Percentiles rank a stretch among this genome's conserved stretches.
phyloP scores from a whole-genome alignment of 2,888 invertebrate species.

The Andricus quercusramuli region DNA sequence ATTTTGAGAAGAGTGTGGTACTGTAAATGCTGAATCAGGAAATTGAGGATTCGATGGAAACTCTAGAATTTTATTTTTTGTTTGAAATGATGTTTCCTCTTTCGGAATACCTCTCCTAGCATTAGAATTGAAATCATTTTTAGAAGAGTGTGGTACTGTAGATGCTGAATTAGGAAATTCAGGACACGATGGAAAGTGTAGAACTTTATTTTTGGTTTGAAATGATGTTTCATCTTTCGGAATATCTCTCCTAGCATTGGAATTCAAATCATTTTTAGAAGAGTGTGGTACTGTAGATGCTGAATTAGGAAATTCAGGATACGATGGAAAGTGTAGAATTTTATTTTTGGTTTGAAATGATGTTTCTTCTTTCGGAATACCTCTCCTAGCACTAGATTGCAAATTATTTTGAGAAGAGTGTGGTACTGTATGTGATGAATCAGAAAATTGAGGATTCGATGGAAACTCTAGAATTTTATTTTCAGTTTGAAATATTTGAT shows the following conservation, averaged over 20 bases:
- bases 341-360: background rate
- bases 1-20: background rate
- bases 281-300: background rate
- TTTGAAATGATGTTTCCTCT: background rate
- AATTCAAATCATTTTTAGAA: background rate
- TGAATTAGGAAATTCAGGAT: background rate
- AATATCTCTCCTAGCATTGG: background rate
- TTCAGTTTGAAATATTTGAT: background rate
- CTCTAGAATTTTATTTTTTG: background rate
- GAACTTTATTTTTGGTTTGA: background rate
- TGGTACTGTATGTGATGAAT: background rate
- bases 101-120: too few species aligned
- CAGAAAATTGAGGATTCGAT: background rate
- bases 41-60: constrained; percentile 2
- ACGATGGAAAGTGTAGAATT: background rate
- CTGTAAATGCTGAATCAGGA: background rate
- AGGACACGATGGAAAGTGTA: background rate
- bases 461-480: background rate
- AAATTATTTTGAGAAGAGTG: background rate
- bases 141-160: background rate
- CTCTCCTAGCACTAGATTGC: background rate
- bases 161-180: background rate
- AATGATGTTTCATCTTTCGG: background rate
- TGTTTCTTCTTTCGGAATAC: background rate
- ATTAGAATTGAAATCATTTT: background rate